Base-by-base conservation (phyloP, 1,140 invertebrate species). In the Papilio helenus region DNA sequence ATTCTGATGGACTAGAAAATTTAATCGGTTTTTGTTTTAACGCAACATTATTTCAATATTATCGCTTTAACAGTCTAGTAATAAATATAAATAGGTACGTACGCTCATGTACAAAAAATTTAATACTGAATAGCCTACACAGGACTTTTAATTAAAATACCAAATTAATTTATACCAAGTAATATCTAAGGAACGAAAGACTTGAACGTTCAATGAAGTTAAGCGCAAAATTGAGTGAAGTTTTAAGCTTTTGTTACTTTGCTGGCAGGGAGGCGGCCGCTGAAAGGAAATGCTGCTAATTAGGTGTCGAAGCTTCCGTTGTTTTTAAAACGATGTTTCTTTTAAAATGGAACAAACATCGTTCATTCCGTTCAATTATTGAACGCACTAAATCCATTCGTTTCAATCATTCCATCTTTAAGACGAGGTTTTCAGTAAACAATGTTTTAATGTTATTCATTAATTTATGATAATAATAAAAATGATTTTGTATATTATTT, bases 241-340 rank as follows among this genome's bases (percentile, higher is more conserved):
- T 65, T 65, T 65, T 65, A 65, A 65, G 61, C 61, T 65, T 65
- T 65, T 65, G 61, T 65, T 65, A 65, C 61, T 65, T 34, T 10
- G 61, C 61, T 65, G 61, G 23, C 61, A 29, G 23, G 5, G 23
- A 65, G 61, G 61, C 61, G 29, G 26, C 61, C 23, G 26, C 61
- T 65, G 61, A 29, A 65, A 65, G 61, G 61, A 65, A 65, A 26
- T 26, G 61, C 61, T 29, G 61, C 23, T 65, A 65, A 65, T 65
- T 65, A 65, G 61, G 61, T 65, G 61, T 65, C 61, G 61, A 26
- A 1, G 12, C 14, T 65, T 65, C 61, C 61, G 23, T 65, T 65
- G 61, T 65, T 65, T 65, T 65, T 65, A 65, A 65, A 65, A 65
- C 61, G 61, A 65, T 29, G 61, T 65, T 65, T 65, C 61, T 65